Conservation (phyloP, 2,888 invertebrate genomes). For the Hydrotaea cyrtoneurina region DNA sequence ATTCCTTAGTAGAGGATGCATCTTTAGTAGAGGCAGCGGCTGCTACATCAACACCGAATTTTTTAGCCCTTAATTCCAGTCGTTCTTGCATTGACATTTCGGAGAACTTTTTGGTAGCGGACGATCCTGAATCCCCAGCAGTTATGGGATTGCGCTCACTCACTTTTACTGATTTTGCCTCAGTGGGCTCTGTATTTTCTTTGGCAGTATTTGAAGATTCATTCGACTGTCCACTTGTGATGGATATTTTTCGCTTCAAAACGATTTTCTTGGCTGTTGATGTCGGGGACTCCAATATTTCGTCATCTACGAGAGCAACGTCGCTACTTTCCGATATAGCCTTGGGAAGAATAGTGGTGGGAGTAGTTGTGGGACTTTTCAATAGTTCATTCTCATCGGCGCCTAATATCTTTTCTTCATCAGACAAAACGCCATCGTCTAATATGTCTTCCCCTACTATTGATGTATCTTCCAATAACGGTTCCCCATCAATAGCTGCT, state of each 20-base stretch:
- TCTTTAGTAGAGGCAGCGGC: slow-evolving; percentile 59
- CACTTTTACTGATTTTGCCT: slow-evolving; percentile 84
- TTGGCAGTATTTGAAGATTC: slow-evolving; percentile 67
- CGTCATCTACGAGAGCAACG: slow-evolving; percentile 37
- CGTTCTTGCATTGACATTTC: slow-evolving; percentile 84
- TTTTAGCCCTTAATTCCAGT: slow-evolving; percentile 89
- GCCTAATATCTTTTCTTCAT: slow-evolving; percentile 76
- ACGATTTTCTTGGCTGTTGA: slow-evolving; percentile 75
- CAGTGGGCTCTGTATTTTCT: slow-evolving; percentile 76
- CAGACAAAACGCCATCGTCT: slow-evolving; percentile 80
- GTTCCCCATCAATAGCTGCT: slow-evolving; percentile 81
- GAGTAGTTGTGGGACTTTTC: slow-evolving; percentile 76
- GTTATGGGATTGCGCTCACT: slow-evolving; percentile 76
- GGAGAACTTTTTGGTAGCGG: slow-evolving; percentile 82
- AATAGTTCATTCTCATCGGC: slow-evolving; percentile 77
- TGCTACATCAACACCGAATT: slow-evolving; percentile 85
- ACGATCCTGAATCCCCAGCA: slow-evolving; percentile 60
- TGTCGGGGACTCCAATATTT: slow-evolving; percentile 56
- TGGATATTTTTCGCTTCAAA: slow-evolving; percentile 76
- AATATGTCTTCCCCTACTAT: slow-evolving; percentile 80
- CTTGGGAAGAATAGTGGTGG: slow-evolving; percentile 68
- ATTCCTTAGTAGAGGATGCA: slow-evolving; percentile 41
- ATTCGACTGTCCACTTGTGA: slow-evolving; percentile 48
- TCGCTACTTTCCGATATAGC: slow-evolving; percentile 40
- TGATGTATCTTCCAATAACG: slow-evolving; percentile 79